These are phyloP conservation scores for Herpetotheres cachinnans DNA, from an alignment of 2,113 vertebrate genomes.

Conservation along the genomic window DNA sequence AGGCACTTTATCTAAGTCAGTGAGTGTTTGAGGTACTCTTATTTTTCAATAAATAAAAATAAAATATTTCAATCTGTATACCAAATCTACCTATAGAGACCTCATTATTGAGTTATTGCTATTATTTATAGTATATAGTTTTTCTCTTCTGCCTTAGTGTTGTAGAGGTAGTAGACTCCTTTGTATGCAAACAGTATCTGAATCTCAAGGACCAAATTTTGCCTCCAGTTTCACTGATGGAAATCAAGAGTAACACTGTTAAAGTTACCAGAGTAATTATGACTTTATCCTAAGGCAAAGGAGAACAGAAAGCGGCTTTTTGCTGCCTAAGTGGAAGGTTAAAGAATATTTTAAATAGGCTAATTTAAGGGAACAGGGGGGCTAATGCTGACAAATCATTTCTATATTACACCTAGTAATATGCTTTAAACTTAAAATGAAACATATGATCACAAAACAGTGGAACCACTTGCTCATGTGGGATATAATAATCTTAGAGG, in stretches of 20 bases:
- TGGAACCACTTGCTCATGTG: not conserved
- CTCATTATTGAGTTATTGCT: not conserved
- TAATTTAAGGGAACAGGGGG: not conserved
- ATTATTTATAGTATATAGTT: not conserved
- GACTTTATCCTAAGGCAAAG: not conserved
- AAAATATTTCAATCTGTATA: not conserved
- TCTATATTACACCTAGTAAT: not conserved
- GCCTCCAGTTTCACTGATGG: not conserved
- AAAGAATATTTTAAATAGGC: not conserved
- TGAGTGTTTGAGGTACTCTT: not conserved
- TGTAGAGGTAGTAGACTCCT: not conserved
- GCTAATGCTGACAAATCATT: not conserved
- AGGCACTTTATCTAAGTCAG: not conserved
- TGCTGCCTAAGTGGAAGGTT: not conserved
- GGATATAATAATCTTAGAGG: not conserved
- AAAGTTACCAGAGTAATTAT: not conserved
- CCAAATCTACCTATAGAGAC: not conserved
- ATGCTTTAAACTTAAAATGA: not conserved
- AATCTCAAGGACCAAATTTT: not conserved
- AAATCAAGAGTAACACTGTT: not conserved
- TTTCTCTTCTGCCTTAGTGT: not conserved
- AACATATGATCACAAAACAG: not conserved
- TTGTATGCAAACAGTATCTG: not conserved
- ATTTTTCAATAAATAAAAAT: not conserved
- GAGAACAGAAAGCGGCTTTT: not conserved